Base-by-base conservation (phyloP, 2,797 vertebrate species). In the Bradypodion ventrale region DNA sequence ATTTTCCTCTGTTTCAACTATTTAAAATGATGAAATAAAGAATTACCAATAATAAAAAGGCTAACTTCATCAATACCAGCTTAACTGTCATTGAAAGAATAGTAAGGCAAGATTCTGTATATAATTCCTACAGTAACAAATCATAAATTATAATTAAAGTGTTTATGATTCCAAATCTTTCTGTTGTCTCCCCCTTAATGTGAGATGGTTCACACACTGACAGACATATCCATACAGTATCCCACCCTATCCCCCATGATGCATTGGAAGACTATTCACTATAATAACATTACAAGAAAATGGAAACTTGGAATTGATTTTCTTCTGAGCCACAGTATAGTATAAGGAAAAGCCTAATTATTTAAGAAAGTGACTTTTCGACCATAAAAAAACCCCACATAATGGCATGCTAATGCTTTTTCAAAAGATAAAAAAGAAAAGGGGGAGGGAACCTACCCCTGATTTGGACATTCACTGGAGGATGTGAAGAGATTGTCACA, bases 71-170 rank as follows among this genome's bases (percentile, higher is more conserved):
- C 63, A 87, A 85, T 85, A 44, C 29, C 52, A 46, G 60, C 4
- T 89, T 78, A 37, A 7, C 4, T 80, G 56, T 27, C 80, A 78
- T 1, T 80, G 37, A 75, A 83, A 85, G 49, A 32, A 7, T 49
- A 0, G 0, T 32, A 29, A 35, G 44, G 66, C 73, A 83, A 74
- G 1, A 19, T 83, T 83, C 63, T 69, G 32, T 56, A 1, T 75
- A 1, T 63, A 52, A 75, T 7, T 84, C 60, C 85, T 42, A 13
- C 3, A 75, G 42, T 60, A 7, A 2, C 23, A 90, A 8, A 40
- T 85, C 29, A 81, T 7, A 88, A 79, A 89, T 84, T 87, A 77
- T 29, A 78, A 6, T 76, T 82, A 42, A 79, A 89, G 5, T 12
- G 80, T 44, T 70, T 74, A 75, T 2, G 35, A 72, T 56, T 44